Evolutionary conservation across 2,113 vertebrate species (phyloP), one percentile per base, ranked within the genome.

Genomic region (Anseranas semipalmata): DNA sequence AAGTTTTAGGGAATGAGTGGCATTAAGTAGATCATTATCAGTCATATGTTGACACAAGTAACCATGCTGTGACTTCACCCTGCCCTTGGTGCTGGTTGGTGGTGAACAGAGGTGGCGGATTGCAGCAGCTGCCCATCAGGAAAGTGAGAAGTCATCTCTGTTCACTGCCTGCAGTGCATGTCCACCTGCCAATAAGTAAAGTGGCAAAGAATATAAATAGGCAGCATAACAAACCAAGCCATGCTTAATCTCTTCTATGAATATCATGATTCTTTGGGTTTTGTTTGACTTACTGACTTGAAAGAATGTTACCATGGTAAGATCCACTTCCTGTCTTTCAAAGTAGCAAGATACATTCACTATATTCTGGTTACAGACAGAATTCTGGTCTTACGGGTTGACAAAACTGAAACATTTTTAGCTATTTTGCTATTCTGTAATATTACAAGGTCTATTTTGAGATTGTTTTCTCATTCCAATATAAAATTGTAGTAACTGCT

Each of bases 231-330:
- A 58, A 14, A 56, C 33, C 27, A 20, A 46, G 19, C 46, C 37
- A 43, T 52, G 56, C 66, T 46, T 95, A 15, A 91, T 87, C 52
- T 85, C n/a, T 7, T 71, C 28, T 55, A 33, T 82, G 76, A 85
- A 79, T 86, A 59, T 88, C 76, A 76, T 15, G 16, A 83, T 79
- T 95, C 71, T 91, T 22, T n/a, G 35, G 5, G 30, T 79, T 90
- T 85, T 62, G 33, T 68, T 91, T 95, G 62, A 89, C 58, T 94
- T 90, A 71, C 17, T 87, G 80, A 62, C 48, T 87, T 67, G 13
- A 43, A 82, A 89, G 75, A 93, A 78, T 43, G 3, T 63, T 89
- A 12, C 41, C 1, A 0, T 73, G 33, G 11, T 77, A 28, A 89
- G 63, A 55, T 68, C 21, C 12, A 84, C 12, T 24, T 73, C 25